A percentile compares a stretch with the other conserved stretches of the same genome.
Evolutionary conservation across 2,113 vertebrate species (phyloP).

Genomic region (Butastur rufipennis): DNA sequence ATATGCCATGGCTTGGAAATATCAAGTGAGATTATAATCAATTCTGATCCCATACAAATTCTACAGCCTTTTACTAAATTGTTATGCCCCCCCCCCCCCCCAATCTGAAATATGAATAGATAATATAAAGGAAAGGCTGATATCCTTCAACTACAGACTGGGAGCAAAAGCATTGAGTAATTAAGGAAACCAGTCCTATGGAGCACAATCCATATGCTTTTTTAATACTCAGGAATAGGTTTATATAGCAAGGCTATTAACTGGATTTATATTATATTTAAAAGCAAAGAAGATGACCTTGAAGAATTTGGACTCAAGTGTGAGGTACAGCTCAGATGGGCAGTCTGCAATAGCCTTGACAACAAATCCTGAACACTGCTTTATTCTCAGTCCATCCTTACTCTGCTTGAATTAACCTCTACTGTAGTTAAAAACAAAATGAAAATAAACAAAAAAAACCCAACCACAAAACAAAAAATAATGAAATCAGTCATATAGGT

Average conservation of each 20-base stretch:
- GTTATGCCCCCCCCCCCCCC: fast-evolving
- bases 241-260: not conserved
- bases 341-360: not conserved
- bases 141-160: not conserved
- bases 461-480: not conserved
- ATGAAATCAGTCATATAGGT: not conserved
- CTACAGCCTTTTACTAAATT: not conserved
- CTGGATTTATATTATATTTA: not conserved
- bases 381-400: not conserved
- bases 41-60: not conserved
- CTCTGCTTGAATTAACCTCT: not conserved
- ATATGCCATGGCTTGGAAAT: not conserved
- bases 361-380: not conserved
- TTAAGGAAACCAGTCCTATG: not conserved
- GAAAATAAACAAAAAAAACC: not conserved
- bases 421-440: not conserved
- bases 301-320: not conserved
- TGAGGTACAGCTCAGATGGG: not conserved
- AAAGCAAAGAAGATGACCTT: not conserved
- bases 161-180: not conserved
- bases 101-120: not conserved
- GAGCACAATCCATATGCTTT: not conserved
- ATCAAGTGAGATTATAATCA: not conserved
- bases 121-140: not conserved
- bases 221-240: not conserved